Base-by-base conservation (phyloP, 2,888 invertebrate species). In the Aplocera efformata region DNA sequence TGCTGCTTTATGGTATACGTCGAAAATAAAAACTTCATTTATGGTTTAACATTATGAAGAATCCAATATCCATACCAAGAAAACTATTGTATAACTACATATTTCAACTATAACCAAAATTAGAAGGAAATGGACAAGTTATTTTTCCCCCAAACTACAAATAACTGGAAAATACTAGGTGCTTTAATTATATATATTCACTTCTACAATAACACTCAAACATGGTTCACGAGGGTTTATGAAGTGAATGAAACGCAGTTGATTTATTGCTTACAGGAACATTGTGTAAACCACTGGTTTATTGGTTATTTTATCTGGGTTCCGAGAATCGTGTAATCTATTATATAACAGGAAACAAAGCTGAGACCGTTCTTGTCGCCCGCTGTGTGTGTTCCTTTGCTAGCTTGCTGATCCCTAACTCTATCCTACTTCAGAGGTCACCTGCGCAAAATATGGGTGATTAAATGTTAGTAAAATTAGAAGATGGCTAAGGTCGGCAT, bases 251-350 rank as follows among this genome's bases (percentile, higher is more conserved):
- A 28, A 32, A 38, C 25, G 23, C 43, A 30, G 44, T 46, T 33
- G 43, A 38, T 53, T 40, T 48, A 48, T 49, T 25, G 47, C 49
- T 51, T 47, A 46, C 39, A 28, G 32, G 38, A 26, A 46, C 46
- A 48, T 46, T 48, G 49, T 43, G 40, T 50, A 30, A 52, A 56
- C 37, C 33, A 31, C 34, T 38, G 43, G 52, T 56, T 61, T 59
- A 63, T 59, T 60, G 47, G 42, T 57, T 59, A 51, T 58, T 61
- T 72, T 71, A 72, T 68, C 67, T 52, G 39, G 37, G 42, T 75
- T 72, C 74, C 61, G 58, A 62, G 75, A 75, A 73, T 58, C 50
- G 56, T 45, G 45, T 67, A 67, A 73, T 73, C 67, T 69, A 22
- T n/a, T 5, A 17, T 5, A 52, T 53, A 73, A 65, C 71, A 71